phyloP scores from a whole-genome alignment of 2,113 vertebrate species.

The Apaloderma vittatum region DNA sequence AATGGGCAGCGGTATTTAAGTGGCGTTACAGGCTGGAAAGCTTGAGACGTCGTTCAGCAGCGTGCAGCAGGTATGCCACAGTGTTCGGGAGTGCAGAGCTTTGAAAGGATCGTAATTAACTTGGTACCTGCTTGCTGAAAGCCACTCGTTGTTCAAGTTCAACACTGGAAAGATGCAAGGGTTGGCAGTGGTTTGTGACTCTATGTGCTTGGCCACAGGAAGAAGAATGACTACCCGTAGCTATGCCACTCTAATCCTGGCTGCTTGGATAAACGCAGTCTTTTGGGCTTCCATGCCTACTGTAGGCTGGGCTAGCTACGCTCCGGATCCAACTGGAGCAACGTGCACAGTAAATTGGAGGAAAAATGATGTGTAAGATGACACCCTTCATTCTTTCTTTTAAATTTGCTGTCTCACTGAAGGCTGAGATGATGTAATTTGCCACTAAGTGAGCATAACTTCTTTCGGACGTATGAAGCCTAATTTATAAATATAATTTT shows the following conservation, averaged over 20 bases:
- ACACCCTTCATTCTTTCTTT: background rate
- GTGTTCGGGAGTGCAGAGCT: background rate
- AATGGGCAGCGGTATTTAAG: background rate
- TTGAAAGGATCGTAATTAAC: background rate
- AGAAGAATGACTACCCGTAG: conserved; percentile 88
- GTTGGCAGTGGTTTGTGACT: background rate
- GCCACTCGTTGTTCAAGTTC: background rate
- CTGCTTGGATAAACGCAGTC: conserved; percentile 94
- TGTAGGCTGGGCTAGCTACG: conserved; percentile 93
- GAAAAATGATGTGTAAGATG: conserved; percentile 89
- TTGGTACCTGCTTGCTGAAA: background rate
- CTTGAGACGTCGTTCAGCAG: background rate
- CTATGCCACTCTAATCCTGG: conserved; percentile 86
- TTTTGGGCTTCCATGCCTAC: conserved; percentile 96
- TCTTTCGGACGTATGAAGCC: background rate
- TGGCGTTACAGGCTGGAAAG: background rate
- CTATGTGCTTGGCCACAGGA: conserved; percentile 76
- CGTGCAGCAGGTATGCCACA: background rate
- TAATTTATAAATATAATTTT: background rate
- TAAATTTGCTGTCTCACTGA: background rate
- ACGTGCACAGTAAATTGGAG: conserved; percentile 98
- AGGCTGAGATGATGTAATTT: background rate
- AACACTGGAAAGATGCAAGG: background rate
- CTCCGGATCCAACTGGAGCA: conserved; percentile 94
- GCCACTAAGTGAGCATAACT: fast-evolving